Evolutionary conservation across 2,113 vertebrate genomes (phyloP), one percentile per base, ranked within the genome.

Genomic region (Xenopus borealis): DNA sequence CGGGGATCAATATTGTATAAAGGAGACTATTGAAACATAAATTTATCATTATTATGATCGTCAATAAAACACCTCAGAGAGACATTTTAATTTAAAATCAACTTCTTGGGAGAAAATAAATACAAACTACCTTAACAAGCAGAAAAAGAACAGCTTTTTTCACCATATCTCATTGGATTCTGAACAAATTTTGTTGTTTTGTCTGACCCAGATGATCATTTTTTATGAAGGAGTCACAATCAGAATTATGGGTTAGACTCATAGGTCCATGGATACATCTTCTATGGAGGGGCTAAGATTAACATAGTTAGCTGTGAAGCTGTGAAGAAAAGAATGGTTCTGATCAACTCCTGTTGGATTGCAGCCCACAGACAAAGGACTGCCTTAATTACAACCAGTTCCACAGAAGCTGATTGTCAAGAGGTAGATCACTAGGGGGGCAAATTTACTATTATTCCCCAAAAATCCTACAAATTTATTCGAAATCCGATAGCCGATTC

Each of bases 1-100:
- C 73, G 74, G 72, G 81, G 83, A 88, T 88, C 86, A 83, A 89
- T 89, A 88, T 63, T 40, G 78, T 57, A 66, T 84, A 81, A 86
- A 88, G 86, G 84, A 83, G 86, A 89, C 86, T 88, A 89, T 89
- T 85, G 86, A 87, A 83, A 85, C 84, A 87, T 88, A 88, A 88
- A 88, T 89, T 89, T 88, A 83, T 89, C 87, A 88, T 88, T 86
- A 88, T 83, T 81, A 86, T 87, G 87, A 89, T 88, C 85, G 84
- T 85, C 84, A 83, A 88, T 88, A 87, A 88, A 88, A 86, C 87
- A 88, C 86, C 84, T 86, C 85, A 80, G 79, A 85, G 83, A 79
- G 85, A 87, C 86, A 66, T 87, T 89, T 89, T 89, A 88, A 88
- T 89, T 86, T 89, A 89, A 88, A 89, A 87, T 88, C 82, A 89